Evolutionary conservation across 2,888 invertebrate genomes (phyloP).

Genomic region (Anthrax anthrax): DNA sequence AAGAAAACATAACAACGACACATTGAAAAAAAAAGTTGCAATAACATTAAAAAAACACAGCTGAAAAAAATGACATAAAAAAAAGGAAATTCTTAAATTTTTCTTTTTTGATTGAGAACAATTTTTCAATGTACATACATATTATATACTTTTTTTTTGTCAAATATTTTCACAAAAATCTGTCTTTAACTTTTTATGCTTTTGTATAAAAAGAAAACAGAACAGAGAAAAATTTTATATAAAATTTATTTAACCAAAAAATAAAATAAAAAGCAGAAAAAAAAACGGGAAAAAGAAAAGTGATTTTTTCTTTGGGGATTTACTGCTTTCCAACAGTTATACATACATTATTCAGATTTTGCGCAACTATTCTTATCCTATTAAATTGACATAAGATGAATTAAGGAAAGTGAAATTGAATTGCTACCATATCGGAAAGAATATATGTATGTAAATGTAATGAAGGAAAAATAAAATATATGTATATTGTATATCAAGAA

Average conservation of each 20-base stretch:
- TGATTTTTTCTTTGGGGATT: not conserved
- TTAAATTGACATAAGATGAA: not conserved
- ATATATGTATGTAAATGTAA: too few species aligned
- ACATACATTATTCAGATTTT: conserved; percentile 3
- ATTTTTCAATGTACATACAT: too few species aligned
- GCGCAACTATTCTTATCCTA: not conserved
- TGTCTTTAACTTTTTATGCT: too few species aligned
- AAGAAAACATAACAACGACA: not conserved
- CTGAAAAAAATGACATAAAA: too few species aligned
- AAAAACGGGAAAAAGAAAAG: not conserved
- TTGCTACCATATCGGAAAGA: not conserved
- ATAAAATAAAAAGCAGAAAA: not conserved
- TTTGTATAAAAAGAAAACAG: too few species aligned
- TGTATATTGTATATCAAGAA: too few species aligned
- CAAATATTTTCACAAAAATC: not conserved
- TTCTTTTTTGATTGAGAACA: not conserved
- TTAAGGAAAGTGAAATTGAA: not conserved
- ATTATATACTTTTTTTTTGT: not conserved
- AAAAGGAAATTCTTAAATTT: not conserved
- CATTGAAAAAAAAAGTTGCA: not conserved
- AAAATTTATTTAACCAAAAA: too few species aligned
- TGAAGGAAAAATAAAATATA: too few species aligned
- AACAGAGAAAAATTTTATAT: too few species aligned
- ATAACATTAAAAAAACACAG: not conserved
- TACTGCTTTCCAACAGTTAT: not conserved